Percentiles rank a stretch among this genome's conserved stretches.
phyloP scores from a whole-genome alignment of 2,888 invertebrate genomes.

The Mechanitis messenoides region DNA sequence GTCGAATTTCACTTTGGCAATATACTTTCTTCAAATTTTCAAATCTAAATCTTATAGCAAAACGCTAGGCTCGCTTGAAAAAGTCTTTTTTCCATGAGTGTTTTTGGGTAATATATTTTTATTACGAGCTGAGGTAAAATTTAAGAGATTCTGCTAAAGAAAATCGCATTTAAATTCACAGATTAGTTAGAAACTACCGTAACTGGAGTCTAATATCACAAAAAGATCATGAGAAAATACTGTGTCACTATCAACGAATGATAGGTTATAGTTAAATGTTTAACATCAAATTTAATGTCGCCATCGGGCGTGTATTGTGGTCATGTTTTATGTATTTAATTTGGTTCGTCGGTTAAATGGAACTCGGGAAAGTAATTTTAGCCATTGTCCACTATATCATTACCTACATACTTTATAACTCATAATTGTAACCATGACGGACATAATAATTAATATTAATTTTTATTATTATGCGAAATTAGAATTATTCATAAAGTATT shows the following conservation, averaged over 20 bases:
- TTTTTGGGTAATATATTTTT: slow-evolving; percentile 32
- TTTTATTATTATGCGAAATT: too few relatives aligned
- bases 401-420: background rate
- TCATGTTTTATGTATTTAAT: background rate
- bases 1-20: slow-evolving; percentile 16
- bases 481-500: too few relatives aligned
- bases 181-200: background rate
- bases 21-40: slow-evolving; percentile 23
- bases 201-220: background rate
- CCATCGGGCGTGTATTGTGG: background rate
- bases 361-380: background rate
- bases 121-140: slow-evolving; percentile 28
- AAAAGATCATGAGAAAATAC: background rate
- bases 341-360: background rate
- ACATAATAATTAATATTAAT: too few relatives aligned
- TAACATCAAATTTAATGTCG: background rate
- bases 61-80: slow-evolving; percentile 29
- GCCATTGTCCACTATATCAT: background rate
- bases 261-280: background rate
- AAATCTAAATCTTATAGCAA: slow-evolving; percentile 28
- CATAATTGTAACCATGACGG: background rate
- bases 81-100: slow-evolving; percentile 29
- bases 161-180: background rate
- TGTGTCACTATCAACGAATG: background rate
- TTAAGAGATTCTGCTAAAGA: slow-evolving; percentile 10